Conservation (phyloP, 2,888 invertebrate genomes). For the Villa cingulata region DNA sequence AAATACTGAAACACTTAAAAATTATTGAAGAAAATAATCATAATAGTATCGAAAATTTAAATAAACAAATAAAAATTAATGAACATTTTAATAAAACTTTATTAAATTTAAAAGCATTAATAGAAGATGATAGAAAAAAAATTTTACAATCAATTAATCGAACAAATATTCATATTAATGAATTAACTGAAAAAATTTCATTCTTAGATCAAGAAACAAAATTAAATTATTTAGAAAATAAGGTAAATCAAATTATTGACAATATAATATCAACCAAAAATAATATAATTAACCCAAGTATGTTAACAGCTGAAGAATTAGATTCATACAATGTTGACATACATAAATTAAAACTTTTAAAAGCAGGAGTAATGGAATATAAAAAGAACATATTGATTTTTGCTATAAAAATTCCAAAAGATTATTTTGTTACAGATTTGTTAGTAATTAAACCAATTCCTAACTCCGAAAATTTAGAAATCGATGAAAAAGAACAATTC, state of each 20-base stretch:
- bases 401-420: slow-evolving; percentile 1
- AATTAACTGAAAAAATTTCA: slow-evolving; percentile 6
- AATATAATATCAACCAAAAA: slow-evolving; percentile 4
- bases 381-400: not conserved
- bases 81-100: slow-evolving; percentile 2
- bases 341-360: too few relatives aligned
- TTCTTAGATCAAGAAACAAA: slow-evolving; percentile 1
- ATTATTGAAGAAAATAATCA: slow-evolving; percentile 2
- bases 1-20: too few relatives aligned
- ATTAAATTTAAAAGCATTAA: not conserved
- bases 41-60: not conserved
- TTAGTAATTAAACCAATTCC: too few relatives aligned
- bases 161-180: not conserved
- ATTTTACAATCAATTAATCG: not conserved
- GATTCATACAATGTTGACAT: slow-evolving; percentile 4
- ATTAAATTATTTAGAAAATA: slow-evolving; percentile 3
- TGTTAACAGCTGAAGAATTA: slow-evolving; percentile 6
- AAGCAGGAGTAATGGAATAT: too few relatives aligned
- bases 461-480: too few relatives aligned
- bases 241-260: slow-evolving; percentile 6
- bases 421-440: not conserved
- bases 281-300: slow-evolving; percentile 8
- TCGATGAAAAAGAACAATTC: too few relatives aligned
- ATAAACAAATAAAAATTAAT: too few relatives aligned
- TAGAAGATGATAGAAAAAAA: slow-evolving; percentile 2